Percentiles rank a stretch among this genome's conserved stretches.
phyloP scores from a whole-genome alignment of 2,797 vertebrate species.

The Pelodytes ibericus region DNA sequence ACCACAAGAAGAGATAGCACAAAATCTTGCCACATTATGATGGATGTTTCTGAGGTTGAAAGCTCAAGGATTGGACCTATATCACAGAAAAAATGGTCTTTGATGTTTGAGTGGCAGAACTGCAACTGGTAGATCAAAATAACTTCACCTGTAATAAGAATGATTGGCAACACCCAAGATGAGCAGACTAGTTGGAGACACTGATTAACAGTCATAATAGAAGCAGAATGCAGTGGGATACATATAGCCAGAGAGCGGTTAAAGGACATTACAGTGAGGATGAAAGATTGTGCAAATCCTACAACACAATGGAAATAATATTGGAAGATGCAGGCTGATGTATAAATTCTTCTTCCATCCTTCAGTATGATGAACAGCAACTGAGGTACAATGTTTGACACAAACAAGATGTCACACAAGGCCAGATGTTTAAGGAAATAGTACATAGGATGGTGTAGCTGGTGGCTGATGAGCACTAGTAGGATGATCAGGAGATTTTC shows the following conservation, averaged over 20 bases:
- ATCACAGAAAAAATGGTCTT: conserved; percentile 40
- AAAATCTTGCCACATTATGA: conserved; percentile 1
- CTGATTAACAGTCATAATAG: conserved; percentile 9
- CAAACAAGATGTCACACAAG: conserved; percentile 11
- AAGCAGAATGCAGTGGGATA: conserved; percentile 13
- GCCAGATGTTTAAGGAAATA: conserved; percentile 59
- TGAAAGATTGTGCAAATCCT: conserved; percentile 11
- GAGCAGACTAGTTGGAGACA: background rate
- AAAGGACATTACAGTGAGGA: conserved; percentile 48
- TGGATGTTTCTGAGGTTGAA: conserved; percentile 14
- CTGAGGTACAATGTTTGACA: conserved; percentile 9
- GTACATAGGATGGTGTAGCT: conserved; percentile 58
- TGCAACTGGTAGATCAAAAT: conserved; percentile 7
- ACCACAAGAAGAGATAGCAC: conserved; percentile 4
- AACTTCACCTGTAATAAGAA: conserved; percentile 15
- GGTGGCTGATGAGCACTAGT: conserved; percentile 53
- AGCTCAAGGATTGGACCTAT: conserved; percentile 21
- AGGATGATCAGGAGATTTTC: conserved; percentile 61
- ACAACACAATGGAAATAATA: conserved; percentile 10
- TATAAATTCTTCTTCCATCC: background rate
- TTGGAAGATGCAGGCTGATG: conserved; percentile 22
- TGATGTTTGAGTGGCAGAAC: conserved; percentile 8
- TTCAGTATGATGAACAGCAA: conserved; percentile 11
- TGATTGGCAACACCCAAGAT: background rate
- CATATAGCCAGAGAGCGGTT: conserved; percentile 55